Conservation (phyloP, 1,140 invertebrate species). For the Lethrus apterus region DNA sequence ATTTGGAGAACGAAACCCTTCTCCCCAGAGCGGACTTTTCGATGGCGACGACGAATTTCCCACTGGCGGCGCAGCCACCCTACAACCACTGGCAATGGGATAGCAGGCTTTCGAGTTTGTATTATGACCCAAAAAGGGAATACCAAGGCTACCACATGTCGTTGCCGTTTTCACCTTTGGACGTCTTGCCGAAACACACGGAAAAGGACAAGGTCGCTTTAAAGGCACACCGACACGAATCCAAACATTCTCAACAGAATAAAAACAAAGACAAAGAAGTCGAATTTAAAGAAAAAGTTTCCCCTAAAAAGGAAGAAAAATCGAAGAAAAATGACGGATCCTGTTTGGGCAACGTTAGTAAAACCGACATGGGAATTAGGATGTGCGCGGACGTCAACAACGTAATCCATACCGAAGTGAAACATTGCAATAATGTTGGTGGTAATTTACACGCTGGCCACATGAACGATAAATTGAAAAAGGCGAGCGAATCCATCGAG, state of each 20-base stretch:
- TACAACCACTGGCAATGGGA: slow-evolving; percentile 58
- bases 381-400: too few relatives aligned
- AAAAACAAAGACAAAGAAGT: slow-evolving; percentile 28
- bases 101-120: slow-evolving; percentile 35
- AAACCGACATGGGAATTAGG: background rate
- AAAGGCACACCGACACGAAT: slow-evolving; percentile 36
- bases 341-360: background rate
- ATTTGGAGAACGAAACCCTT: slow-evolving; percentile 42
- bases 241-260: slow-evolving; percentile 22
- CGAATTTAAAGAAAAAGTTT: slow-evolving; percentile 45
- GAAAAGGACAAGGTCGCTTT: slow-evolving; percentile 33
- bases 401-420: background rate
- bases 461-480: too few relatives aligned
- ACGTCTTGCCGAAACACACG: slow-evolving; percentile 34
- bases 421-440: background rate
- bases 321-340: slow-evolving; percentile 11
- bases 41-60: slow-evolving; percentile 46
- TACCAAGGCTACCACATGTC: slow-evolving; percentile 28
- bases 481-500: slow-evolving; percentile 18
- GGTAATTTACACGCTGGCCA: too few relatives aligned
- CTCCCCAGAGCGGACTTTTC: slow-evolving; percentile 46
- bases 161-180: slow-evolving; percentile 31
- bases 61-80: slow-evolving; percentile 47
- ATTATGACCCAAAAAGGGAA: slow-evolving; percentile 35
- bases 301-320: slow-evolving; percentile 35